phyloP scores from a whole-genome alignment of 2,888 invertebrate genomes.

The Drosophila dives region DNA sequence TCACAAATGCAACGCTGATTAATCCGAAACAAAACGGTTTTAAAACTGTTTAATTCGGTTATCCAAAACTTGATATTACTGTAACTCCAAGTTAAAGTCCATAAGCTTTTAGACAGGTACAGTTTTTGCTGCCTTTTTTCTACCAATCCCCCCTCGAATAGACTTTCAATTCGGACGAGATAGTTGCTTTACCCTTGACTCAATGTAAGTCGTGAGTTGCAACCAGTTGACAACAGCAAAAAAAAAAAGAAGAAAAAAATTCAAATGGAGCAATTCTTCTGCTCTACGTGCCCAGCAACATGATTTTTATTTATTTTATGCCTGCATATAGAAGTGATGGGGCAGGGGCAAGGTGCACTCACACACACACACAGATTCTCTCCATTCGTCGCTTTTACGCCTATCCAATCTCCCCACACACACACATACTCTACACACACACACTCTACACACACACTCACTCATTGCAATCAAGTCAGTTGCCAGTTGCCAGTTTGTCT shows the following conservation, averaged over 20 bases:
- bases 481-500: slow-evolving; percentile 71
- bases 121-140: slow-evolving; percentile 6
- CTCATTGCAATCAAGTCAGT: slow-evolving; percentile 74
- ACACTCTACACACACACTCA: background rate
- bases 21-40: slow-evolving; percentile 18
- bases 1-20: slow-evolving; percentile 12
- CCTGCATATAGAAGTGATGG: background rate
- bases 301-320: slow-evolving; percentile 20
- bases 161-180: slow-evolving; percentile 35
- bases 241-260: slow-evolving; percentile 25
- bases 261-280: slow-evolving; percentile 24
- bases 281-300: slow-evolving; percentile 51
- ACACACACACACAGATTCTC: slow-evolving; percentile 25
- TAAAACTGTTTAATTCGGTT: slow-evolving; percentile 11
- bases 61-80: background rate
- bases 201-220: slow-evolving; percentile 14
- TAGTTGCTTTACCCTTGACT: slow-evolving; percentile 42
- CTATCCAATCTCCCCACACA: slow-evolving; percentile 3
- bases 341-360: slow-evolving; percentile 40
- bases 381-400: slow-evolving; percentile 59
- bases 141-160: slow-evolving; percentile 5
- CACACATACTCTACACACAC: slow-evolving; percentile 1
- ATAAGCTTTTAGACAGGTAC: slow-evolving; percentile 17
- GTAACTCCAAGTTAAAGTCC: background rate
- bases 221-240: slow-evolving; percentile 43